Conservation (phyloP, 2,113 vertebrate species). For the Xenopus laevis region DNA sequence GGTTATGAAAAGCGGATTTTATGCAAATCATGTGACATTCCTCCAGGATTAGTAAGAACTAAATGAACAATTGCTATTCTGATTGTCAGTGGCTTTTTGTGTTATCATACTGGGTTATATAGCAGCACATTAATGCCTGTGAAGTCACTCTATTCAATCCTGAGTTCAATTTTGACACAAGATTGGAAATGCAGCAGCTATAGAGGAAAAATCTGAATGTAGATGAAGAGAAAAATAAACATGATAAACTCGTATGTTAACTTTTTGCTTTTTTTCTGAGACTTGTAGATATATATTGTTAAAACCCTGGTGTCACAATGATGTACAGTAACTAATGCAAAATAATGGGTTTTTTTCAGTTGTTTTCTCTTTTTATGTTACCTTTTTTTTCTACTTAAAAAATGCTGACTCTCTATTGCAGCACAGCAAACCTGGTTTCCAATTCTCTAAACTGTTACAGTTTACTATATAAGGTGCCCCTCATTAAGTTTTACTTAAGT, state of each 20-base stretch:
- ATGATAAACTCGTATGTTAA: conserved; percentile 12
- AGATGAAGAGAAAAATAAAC: conserved; percentile 4
- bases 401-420: too few relatives aligned
- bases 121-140: conserved; percentile 24
- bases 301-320: too few relatives aligned
- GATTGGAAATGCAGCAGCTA: conserved; percentile 15
- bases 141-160: conserved; percentile 34
- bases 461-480: too few relatives aligned
- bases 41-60: conserved; percentile 37
- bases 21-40: conserved; percentile 44
- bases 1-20: conserved; percentile 43
- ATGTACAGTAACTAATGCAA: too few relatives aligned
- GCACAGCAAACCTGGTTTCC: too few relatives aligned
- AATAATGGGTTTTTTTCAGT: too few relatives aligned
- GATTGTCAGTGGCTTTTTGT: conserved; percentile 34
- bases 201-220: conserved; percentile 24
- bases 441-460: too few relatives aligned
- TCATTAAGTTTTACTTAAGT: too few relatives aligned
- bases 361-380: too few relatives aligned
- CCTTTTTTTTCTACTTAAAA: too few relatives aligned
- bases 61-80: conserved; percentile 42
- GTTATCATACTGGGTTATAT: conserved; percentile 32
- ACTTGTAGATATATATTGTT: too few relatives aligned
- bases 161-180: conserved; percentile 39
- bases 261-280: conserved; percentile 15